A percentile compares a stretch with the other conserved stretches of the same genome.
These are phyloP conservation scores for Polypterus bichir DNA, from an alignment of 2,113 vertebrate species.

Conservation along the genomic window DNA sequence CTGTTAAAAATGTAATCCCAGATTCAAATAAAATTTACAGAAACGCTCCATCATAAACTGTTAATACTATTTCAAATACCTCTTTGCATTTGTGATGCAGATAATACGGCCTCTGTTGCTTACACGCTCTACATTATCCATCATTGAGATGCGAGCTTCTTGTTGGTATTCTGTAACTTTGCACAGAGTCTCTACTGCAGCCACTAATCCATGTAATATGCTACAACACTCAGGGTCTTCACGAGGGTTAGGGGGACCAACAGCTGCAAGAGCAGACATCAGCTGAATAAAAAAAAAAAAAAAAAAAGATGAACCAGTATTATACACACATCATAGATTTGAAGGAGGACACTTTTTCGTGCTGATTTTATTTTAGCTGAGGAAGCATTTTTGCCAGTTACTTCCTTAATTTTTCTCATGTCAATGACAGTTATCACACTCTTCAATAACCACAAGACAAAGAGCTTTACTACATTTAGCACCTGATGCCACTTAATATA, in stretches of 20 bases:
- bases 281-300: slow-evolving; percentile 43
- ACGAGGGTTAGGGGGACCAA: slow-evolving; percentile 84
- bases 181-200: slow-evolving; percentile 83
- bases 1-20: no score
- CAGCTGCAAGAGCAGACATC: slow-evolving; percentile 80
- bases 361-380: neutral
- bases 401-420: no score
- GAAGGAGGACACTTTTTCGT: neutral
- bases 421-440: no score
- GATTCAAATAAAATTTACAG: neutral
- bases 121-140: slow-evolving; percentile 87
- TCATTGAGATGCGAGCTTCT: slow-evolving; percentile 67
- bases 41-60: neutral
- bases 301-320: neutral
- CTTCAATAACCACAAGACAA: no score
- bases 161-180: slow-evolving; percentile 92
- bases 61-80: slow-evolving; percentile 40
- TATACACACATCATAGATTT: neutral
- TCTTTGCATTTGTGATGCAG: slow-evolving; percentile 92
- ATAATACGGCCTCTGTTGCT: slow-evolving; percentile 87
- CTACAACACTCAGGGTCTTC: slow-evolving; percentile 94
- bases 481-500: no score
- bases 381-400: no score
- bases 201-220: slow-evolving; percentile 84
- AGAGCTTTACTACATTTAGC: no score